A percentile compares a stretch with the other conserved stretches of the same genome.
Conservation (phyloP, 2,888 invertebrate species). For the Limenitis camilla region DNA sequence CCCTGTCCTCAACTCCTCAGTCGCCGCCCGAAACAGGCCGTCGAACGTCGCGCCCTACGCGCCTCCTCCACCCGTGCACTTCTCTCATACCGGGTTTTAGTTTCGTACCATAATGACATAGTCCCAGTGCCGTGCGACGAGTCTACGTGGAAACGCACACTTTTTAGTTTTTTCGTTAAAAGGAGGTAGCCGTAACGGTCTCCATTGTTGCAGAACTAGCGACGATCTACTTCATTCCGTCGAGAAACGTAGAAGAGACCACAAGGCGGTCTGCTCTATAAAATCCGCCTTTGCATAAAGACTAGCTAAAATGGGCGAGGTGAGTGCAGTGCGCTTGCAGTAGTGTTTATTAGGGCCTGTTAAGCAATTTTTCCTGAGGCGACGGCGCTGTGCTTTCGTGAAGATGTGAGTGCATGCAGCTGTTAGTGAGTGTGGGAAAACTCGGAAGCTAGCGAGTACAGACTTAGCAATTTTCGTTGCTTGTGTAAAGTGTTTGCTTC, state of each 20-base stretch:
- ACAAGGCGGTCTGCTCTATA: constrained; percentile 67
- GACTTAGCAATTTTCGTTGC: constrained; percentile 28
- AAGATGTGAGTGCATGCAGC: constrained; percentile 63
- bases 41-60: constrained; percentile 63
- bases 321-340: constrained; percentile 68
- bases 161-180: constrained; percentile 68
- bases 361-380: constrained; percentile 37
- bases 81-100: constrained; percentile 69
- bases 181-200: constrained; percentile 67
- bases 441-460: constrained; percentile 30
- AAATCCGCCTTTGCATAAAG: constrained; percentile 68
- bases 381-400: constrained; percentile 54
- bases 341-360: constrained; percentile 64
- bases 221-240: constrained; percentile 63
- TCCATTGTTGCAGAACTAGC: constrained; percentile 73
- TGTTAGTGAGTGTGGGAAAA: constrained; percentile 52
- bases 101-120: constrained; percentile 72
- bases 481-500: constrained; percentile 46
- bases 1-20: constrained; percentile 75
- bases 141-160: constrained; percentile 68
- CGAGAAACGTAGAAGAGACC: constrained; percentile 67
- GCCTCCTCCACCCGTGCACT: constrained; percentile 62
- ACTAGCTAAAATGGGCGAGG: constrained; percentile 74
- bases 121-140: constrained; percentile 66
- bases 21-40: constrained; percentile 73